Conservation (phyloP, 1,140 invertebrate genomes). For the Acromyrmex charruanus region DNA sequence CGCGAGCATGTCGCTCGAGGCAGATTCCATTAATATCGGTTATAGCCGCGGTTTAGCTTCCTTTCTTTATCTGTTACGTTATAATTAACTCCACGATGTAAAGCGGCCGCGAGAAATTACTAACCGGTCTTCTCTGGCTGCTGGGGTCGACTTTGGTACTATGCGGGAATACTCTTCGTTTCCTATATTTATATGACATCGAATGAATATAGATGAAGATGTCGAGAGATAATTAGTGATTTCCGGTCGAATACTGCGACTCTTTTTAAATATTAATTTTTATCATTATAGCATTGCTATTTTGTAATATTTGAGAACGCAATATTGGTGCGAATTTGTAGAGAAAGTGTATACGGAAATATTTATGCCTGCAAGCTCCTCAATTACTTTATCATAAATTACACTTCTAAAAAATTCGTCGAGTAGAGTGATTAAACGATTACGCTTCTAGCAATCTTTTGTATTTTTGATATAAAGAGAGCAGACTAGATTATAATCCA, state of each 20-base stretch:
- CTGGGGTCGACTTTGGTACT: background rate
- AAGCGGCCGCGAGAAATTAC: constrained; percentile 13
- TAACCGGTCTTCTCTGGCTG: background rate
- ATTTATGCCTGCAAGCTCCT: constrained; percentile 33
- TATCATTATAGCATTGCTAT: background rate
- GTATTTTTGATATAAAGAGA: constrained; percentile 15
- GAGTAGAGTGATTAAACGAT: constrained; percentile 17
- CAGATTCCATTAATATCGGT: constrained; percentile 44
- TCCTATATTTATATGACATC: background rate
- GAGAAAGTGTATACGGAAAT: constrained; percentile 42
- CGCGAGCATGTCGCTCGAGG: constrained; percentile 30
- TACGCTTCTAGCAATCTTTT: constrained; percentile 24
- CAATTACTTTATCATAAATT: constrained; percentile 19
- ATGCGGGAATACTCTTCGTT: background rate
- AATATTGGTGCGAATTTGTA: constrained; percentile 23
- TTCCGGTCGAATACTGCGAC: background rate
- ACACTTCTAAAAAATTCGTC: constrained; percentile 26
- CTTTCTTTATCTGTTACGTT: constrained; percentile 53
- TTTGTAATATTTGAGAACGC: background rate
- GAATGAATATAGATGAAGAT: background rate
- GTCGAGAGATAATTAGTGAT: constrained; percentile 18
- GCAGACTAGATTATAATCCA: background rate
- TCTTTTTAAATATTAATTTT: background rate
- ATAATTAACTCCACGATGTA: constrained; percentile 48
- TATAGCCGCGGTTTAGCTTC: constrained; percentile 27